phyloP scores from a whole-genome alignment of 2,797 vertebrate genomes.

The Chiloscyllium punctatum region DNA sequence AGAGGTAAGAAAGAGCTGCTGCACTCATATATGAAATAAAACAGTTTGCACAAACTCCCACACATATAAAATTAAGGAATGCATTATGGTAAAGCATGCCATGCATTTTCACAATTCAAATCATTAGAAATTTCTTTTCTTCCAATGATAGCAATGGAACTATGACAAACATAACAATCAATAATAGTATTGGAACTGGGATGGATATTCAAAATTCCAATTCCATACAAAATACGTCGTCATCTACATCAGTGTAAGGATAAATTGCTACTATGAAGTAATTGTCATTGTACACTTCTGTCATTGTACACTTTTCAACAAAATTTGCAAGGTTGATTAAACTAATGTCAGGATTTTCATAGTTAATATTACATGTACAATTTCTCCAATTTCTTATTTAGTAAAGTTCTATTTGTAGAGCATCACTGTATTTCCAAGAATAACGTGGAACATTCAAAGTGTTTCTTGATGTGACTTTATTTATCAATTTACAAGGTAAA shows the following conservation, averaged over 20 bases:
- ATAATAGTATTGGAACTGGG: not conserved
- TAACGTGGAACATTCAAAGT: not conserved
- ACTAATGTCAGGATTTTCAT: not conserved
- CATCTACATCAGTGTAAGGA: not conserved
- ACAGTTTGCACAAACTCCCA: constrained; percentile 1
- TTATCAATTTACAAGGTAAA: too few species aligned
- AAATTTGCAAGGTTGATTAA: not conserved
- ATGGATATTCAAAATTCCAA: constrained; percentile 27
- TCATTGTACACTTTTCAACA: not conserved
- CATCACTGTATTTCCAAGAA: not conserved
- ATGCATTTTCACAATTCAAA: not conserved
- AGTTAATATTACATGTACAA: not conserved
- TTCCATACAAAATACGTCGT: constrained; percentile 4
- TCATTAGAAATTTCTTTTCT: not conserved
- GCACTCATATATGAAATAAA: not conserved
- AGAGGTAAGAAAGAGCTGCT: not conserved
- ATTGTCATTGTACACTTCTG: not conserved
- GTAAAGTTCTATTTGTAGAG: not conserved
- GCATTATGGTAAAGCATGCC: constrained; percentile 3
- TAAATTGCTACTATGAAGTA: not conserved
- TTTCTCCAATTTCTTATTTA: not conserved
- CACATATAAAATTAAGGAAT: not conserved
- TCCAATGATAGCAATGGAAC: not conserved
- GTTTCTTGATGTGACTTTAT: too few species aligned
- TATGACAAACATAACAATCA: not conserved